Conservation (phyloP, 2,888 invertebrate genomes). For the Molanna angustata region DNA sequence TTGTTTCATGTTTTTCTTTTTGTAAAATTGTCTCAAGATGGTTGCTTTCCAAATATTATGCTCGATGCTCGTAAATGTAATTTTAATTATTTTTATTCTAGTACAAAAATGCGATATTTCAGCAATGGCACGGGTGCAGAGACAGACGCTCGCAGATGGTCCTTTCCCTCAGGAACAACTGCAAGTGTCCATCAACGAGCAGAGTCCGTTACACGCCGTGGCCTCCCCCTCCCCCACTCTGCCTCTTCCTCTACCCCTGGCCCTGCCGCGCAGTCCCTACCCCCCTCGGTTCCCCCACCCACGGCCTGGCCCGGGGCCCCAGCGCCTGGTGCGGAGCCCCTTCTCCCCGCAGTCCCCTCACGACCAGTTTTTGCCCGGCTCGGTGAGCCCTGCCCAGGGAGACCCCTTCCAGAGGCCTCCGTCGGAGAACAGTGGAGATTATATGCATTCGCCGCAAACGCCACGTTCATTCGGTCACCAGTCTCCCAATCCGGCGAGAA, state of each 20-base stretch:
- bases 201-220: constrained; percentile 37
- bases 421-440: constrained; percentile 36
- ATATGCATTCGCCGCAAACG: constrained; percentile 42
- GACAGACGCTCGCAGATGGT: constrained; percentile 48
- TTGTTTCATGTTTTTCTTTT: no score
- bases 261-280: constrained; percentile 37
- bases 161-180: constrained; percentile 44
- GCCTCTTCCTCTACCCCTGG: no score
- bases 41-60: no score
- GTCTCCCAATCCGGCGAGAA: constrained; percentile 34
- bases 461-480: constrained; percentile 39
- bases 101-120: constrained; percentile 8
- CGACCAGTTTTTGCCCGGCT: constrained; percentile 47
- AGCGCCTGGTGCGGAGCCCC: constrained; percentile 34
- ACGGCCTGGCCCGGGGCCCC: constrained; percentile 32
- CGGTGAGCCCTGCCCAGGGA: constrained; percentile 39
- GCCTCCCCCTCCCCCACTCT: constrained; percentile 36
- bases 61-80: no score
- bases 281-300: constrained; percentile 32
- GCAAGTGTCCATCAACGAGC: constrained; percentile 50
- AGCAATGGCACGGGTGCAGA: constrained; percentile 58
- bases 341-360: constrained; percentile 45
- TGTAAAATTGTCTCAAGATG: no score
- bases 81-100: no score
- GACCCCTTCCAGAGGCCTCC: constrained; percentile 35